phyloP scores from a whole-genome alignment of 2,797 vertebrate genomes.

The Gallinago solitaria region DNA sequence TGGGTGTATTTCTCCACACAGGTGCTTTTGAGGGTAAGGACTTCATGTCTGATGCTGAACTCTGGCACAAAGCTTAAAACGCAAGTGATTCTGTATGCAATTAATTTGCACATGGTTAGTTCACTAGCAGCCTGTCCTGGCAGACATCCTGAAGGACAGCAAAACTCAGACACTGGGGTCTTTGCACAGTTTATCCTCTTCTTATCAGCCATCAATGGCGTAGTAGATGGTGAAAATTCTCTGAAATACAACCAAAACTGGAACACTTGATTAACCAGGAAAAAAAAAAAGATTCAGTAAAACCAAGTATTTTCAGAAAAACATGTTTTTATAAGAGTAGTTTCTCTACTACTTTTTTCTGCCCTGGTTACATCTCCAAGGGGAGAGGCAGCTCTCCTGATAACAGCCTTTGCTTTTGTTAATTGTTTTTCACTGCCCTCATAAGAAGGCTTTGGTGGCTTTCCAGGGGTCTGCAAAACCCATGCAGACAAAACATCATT shows the following conservation, averaged over 20 bases:
- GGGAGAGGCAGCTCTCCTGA: background rate
- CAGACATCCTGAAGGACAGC: background rate
- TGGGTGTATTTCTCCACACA: background rate
- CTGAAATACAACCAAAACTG: background rate
- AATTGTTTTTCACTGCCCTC: background rate
- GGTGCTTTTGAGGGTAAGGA: background rate
- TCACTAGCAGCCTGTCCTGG: background rate
- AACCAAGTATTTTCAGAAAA: background rate
- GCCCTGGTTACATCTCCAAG: background rate
- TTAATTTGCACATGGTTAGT: rapidly evolving
- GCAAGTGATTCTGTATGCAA: background rate
- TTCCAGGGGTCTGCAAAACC: background rate
- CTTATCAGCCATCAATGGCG: background rate
- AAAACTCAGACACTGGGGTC: background rate
- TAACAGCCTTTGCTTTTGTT: background rate
- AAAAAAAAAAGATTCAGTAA: background rate
- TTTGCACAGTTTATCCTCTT: background rate
- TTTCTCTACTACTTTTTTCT: background rate
- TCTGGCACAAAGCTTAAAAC: background rate
- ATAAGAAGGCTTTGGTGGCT: background rate
- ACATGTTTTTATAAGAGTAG: background rate
- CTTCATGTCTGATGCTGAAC: background rate
- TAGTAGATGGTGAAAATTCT: background rate
- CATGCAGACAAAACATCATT: rapidly evolving
- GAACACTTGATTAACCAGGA: background rate